Evolutionary conservation across 2,113 vertebrate genomes (phyloP).

Genomic region (Myiozetetes cayanensis): DNA sequence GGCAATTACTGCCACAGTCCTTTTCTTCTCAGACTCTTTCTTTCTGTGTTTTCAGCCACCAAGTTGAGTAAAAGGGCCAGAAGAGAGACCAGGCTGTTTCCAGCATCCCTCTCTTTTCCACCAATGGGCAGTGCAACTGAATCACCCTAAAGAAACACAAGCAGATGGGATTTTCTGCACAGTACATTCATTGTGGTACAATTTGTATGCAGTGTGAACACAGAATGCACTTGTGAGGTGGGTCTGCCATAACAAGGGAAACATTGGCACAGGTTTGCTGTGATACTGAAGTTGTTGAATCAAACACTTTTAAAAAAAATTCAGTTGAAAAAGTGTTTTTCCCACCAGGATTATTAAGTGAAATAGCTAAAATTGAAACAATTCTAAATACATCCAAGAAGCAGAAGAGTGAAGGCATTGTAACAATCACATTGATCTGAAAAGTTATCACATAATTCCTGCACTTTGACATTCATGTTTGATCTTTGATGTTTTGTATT

Average conservation of each 20-base stretch:
- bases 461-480: background rate
- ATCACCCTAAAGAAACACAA: background rate
- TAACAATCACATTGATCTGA: background rate
- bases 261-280: fast-evolving
- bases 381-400: background rate
- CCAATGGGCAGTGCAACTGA: background rate
- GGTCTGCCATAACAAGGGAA: background rate
- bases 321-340: background rate
- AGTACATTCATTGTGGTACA: fast-evolving
- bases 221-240: background rate
- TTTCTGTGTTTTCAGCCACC: fast-evolving
- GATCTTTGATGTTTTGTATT: background rate
- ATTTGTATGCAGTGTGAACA: background rate
- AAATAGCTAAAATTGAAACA: background rate
- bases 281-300: background rate
- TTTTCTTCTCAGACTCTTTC: background rate
- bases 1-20: background rate
- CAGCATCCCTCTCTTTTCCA: background rate
- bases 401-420: background rate
- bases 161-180: background rate
- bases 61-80: background rate
- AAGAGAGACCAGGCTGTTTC: background rate
- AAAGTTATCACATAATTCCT: background rate
- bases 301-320: fast-evolving
- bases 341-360: background rate